Evolutionary conservation across 2,797 vertebrate genomes (phyloP), one percentile per base, ranked within the genome.

Genomic region (Sebastiscus albofasciatus): DNA sequence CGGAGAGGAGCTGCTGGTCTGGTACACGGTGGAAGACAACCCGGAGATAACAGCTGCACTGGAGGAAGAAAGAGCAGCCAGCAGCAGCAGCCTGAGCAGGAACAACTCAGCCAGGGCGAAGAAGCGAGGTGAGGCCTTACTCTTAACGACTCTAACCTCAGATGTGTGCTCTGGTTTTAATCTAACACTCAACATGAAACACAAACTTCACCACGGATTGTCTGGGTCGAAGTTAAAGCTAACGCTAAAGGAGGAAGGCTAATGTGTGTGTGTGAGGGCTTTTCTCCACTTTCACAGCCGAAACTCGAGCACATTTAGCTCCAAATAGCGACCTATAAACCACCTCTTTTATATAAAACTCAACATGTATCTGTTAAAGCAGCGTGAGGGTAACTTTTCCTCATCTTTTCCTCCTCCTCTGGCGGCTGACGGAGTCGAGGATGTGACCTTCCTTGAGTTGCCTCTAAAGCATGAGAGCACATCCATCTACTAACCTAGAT

Each of bases 11-110:
- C 96, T 97, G 92, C 95, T 98, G 92, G 97, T 98, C 94, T 97
- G 97, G 97, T 98, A 97, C 97, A 98, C 97, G 92, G 97, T 97
- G 96, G 97, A 97, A 97, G 97, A 98, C 96, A 97, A 97, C 96
- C 97, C 98, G 58, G 97, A 98, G 97, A 97, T 99, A 98, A 97
- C 97, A 95, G 98, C 98, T 95, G 98, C 97, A 93, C 96, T 97
- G 90, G 97, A 98, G 96, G 98, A 99, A 96, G 98, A 98, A 96
- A 96, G 97, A 96, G 95, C 95, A 39, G 36, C 36, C 36, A 39
- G 36, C 36, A 39, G 36, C 94, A 96, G 96, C 96, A 95, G 95
- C 90, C 95, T 95, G 87, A 96, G 90, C 96, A 96, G 96, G 93
- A 97, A 94, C 93, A 96, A 95, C 82, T 97, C 97, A 26, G 94